Evolutionary conservation across 2,797 vertebrate species (phyloP), one percentile per base, ranked within the genome.

Genomic region (Pipistrellus pygmaeus): DNA sequence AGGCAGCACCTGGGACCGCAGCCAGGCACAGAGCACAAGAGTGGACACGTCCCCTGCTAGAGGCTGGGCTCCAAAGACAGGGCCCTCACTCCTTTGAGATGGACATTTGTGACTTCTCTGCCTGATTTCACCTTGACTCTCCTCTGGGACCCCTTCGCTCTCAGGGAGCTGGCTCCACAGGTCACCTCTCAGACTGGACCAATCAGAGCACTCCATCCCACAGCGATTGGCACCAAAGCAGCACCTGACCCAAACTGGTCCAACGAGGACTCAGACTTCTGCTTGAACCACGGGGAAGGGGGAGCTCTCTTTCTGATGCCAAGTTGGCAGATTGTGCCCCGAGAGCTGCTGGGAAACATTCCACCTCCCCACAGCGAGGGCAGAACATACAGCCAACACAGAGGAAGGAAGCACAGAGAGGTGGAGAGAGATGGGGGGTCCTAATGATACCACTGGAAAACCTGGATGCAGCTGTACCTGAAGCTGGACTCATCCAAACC

Each of bases 31-130:
- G 35, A 13, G 41, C 30, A 30, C 17, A 2, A n/a, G 35, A 15
- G 27, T 0, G 30, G 30, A 23, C 23, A 46, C 21, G 15, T 44
- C n/a, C 7, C 5, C 13, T 0, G 0, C 0, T 2, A 8, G 30
- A 35, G 72, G 51, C 73, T 48, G 44, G 38, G 51, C 35, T 71
- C 77, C 57, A 62, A 35, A 60, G 4, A 14, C 55, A 2, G 23
- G 0, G 0, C 6, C 30, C 17, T 32, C 62, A 5, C 15, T 17
- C 21, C 46, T 38, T 0, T 0, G 1, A 23, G n/a, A 25, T 38
- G 44, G 51, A 53, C 15, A 14, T 21, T 69, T 71, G 88, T 2
- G 38, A 41, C 38, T 32, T 30, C 55, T 38, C 78, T 83, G 48
- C 71, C 64, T 73, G 21, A 30, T 44, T 73, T 93, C 9, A 30